These are phyloP conservation scores for Panurus biarmicus DNA, from an alignment of 2,113 vertebrate species.

Conservation along the genomic window DNA sequence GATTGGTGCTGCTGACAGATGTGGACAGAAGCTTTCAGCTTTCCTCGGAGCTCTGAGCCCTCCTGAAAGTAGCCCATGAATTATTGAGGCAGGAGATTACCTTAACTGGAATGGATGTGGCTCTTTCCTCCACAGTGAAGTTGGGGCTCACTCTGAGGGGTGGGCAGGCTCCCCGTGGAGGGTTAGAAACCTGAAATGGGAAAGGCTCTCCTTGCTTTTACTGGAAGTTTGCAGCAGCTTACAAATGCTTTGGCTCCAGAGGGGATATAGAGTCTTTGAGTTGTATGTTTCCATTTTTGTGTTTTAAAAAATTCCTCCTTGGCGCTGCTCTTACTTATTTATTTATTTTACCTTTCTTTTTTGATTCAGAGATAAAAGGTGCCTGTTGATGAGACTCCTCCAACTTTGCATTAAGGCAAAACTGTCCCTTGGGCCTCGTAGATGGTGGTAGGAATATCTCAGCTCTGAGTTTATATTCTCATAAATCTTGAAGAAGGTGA, in stretches of 20 bases:
- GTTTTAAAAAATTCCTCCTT: not conserved
- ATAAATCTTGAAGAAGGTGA: constrained; percentile 27
- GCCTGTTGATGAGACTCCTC: not conserved
- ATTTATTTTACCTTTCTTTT: not conserved
- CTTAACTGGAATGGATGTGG: not conserved
- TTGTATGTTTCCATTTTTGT: not conserved
- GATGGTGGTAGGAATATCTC: constrained; percentile 14
- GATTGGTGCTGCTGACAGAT: not conserved
- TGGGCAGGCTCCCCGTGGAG: rapidly evolving
- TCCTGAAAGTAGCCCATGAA: constrained; percentile 26
- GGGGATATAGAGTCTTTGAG: rapidly evolving
- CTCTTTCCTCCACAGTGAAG: not conserved
- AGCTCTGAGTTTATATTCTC: not conserved
- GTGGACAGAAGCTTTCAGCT: not conserved
- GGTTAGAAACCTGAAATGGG: not conserved
- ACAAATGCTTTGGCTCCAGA: not conserved
- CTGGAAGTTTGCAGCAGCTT: not conserved
- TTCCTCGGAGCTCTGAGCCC: not conserved
- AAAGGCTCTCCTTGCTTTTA: not conserved
- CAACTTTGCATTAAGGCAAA: not conserved
- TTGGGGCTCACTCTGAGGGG: not conserved
- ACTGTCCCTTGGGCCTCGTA: constrained; percentile 19
- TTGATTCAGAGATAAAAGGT: not conserved
- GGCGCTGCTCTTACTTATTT: not conserved
- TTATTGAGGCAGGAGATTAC: constrained; percentile 35